Conservation (phyloP, 2,888 invertebrate genomes). For the Junonia oenone region DNA sequence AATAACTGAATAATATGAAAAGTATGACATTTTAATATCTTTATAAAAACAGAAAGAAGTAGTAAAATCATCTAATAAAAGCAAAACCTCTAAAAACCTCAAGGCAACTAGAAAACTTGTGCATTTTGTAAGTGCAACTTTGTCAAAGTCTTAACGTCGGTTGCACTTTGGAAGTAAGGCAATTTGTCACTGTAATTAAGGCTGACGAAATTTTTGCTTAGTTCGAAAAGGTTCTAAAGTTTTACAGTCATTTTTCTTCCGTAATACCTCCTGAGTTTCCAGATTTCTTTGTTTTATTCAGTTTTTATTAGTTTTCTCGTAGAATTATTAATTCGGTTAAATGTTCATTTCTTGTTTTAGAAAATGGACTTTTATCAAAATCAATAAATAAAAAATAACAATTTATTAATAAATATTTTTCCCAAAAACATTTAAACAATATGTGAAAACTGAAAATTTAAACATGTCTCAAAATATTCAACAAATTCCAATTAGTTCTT, state of each 20-base stretch:
- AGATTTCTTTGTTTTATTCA: neutral
- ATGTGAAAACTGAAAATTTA: too few species aligned
- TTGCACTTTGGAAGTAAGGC: conserved; percentile 23
- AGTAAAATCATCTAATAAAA: too few species aligned
- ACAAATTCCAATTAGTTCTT: too few species aligned
- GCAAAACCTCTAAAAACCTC: neutral
- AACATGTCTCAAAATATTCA: too few species aligned
- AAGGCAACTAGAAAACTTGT: neutral
- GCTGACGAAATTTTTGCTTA: conserved; percentile 18
- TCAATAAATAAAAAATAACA: too few species aligned
- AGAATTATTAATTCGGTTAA: neutral
- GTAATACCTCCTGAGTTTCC: neutral
- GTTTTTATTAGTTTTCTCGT: neutral
- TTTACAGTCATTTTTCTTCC: conserved; percentile 17
- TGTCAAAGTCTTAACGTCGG: conserved; percentile 11
- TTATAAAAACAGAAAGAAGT: too few species aligned
- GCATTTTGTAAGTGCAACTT: conserved; percentile 18
- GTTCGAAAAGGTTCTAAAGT: conserved; percentile 16
- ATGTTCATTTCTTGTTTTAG: neutral
- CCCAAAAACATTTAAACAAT: too few species aligned
- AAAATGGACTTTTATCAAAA: too few species aligned
- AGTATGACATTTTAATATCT: too few species aligned
- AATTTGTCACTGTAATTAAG: conserved; percentile 27
- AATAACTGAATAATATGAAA: too few species aligned
- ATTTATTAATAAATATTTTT: too few species aligned